These are phyloP conservation scores for Lasioglossum albipes DNA, from an alignment of 1,140 invertebrate species.

Conservation along the genomic window DNA sequence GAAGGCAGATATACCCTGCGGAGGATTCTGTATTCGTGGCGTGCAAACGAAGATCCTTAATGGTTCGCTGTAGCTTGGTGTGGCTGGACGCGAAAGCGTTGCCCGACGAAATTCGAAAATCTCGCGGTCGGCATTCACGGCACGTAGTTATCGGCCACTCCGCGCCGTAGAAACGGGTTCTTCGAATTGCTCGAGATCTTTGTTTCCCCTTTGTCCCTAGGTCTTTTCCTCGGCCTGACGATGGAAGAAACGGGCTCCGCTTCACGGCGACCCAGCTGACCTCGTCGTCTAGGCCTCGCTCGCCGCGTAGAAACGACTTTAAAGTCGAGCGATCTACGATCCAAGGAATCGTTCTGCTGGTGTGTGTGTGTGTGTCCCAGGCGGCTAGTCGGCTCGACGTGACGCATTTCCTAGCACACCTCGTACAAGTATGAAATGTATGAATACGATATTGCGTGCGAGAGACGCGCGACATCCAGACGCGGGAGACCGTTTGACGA, in stretches of 20 bases:
- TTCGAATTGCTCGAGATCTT: slow-evolving; percentile 67
- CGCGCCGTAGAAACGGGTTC: slow-evolving; percentile 67
- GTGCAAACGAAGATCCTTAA: slow-evolving; percentile 14
- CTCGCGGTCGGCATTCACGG: slow-evolving; percentile 64
- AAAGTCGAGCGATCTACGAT: not conserved
- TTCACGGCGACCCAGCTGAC: slow-evolving; percentile 49
- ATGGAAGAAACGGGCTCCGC: slow-evolving; percentile 40
- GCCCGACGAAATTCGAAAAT: slow-evolving; percentile 71
- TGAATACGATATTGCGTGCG: slow-evolving; percentile 6
- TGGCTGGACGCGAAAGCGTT: slow-evolving; percentile 46
- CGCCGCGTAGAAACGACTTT: slow-evolving; percentile 20
- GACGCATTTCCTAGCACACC: slow-evolving; percentile 4
- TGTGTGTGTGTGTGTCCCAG: too few relatives aligned
- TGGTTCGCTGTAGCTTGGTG: not conserved
- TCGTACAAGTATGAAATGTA: slow-evolving; percentile 11
- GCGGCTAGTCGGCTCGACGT: not conserved
- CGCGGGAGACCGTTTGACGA: not conserved
- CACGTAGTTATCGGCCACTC: slow-evolving; percentile 70
- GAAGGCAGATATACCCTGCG: not conserved
- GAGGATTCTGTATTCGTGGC: not conserved
- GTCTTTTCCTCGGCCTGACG: slow-evolving; percentile 6
- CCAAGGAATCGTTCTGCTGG: not conserved
- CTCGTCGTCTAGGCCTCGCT: slow-evolving; percentile 40
- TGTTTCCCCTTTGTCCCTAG: slow-evolving; percentile 32
- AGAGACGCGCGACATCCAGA: slow-evolving; percentile 19